Evolutionary conservation across 2,797 vertebrate genomes (phyloP), one percentile per base, ranked within the genome.

Genomic region (Trematocara caparti): DNA sequence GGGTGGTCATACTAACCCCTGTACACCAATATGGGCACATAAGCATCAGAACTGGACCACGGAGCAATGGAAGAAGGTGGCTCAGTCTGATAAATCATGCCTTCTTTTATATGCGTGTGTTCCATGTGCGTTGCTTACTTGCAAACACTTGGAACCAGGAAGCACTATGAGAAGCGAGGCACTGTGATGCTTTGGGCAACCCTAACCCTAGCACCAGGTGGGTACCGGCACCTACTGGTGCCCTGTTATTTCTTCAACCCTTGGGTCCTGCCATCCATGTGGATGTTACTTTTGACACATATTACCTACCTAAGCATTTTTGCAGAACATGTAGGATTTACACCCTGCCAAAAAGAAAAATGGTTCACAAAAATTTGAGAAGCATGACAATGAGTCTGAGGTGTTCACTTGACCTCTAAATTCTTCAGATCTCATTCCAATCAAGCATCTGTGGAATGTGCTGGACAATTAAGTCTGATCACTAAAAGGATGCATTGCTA

Each of bases 51-150:
- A 12, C 57, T 36, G 17, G 32, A 59, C 17, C 57, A 59, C 10
- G 0, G 32, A 59, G 32, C 0, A 59, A 59, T 36, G 32, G 32
- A 36, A 59, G 17, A 19, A 19, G 6, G 57, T 12, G 32, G 17
- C 32, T 32, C 6, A 8, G 9, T 62, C 30, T 36, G 57, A 62
- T 62, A 19, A 36, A 62, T 62, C 17, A 36, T 7, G 32, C 2
- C 10, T 3, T 34, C 32, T 62, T 62, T 36, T 62, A 62, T 36
- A 19, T 19, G 15, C 4, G 15, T 11, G 30, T 34, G 30, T 59
- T 34, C 15, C 30, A n/a, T 36, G 57, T 62, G 17, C 0, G 0
- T 62, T 36, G 17, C 57, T 36, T 62, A 36, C 57, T 19, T 62
- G 32, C 17, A 11, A 62, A 62, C 32, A 62, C 57, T 19, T 62